These are phyloP conservation scores for Callospermophilus lateralis DNA, from an alignment of 2,113 vertebrate genomes.

Conservation along the genomic window DNA sequence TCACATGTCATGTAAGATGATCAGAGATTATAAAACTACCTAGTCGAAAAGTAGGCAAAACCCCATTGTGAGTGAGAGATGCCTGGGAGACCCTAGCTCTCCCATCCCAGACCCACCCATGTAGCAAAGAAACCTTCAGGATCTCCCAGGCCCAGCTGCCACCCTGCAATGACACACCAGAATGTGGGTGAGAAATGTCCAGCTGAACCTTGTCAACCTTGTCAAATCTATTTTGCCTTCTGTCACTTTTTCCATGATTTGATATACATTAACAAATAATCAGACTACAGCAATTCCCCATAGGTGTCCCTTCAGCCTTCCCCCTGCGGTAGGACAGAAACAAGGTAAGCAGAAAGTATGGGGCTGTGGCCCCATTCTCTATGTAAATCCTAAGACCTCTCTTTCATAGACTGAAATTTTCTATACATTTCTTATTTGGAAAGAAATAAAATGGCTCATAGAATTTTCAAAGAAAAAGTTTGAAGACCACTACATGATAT, in stretches of 20 bases:
- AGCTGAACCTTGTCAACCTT: background rate
- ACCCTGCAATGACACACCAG: fast-evolving
- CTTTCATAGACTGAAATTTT: background rate
- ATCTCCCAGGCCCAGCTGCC: background rate
- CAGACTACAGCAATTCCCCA: background rate
- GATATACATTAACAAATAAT: background rate
- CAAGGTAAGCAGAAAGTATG: background rate
- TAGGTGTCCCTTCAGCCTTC: background rate
- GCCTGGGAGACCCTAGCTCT: fast-evolving
- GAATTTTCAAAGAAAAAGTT: background rate
- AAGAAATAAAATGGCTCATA: background rate
- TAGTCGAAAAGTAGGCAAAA: background rate
- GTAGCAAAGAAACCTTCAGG: background rate
- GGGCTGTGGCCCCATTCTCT: background rate
- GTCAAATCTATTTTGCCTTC: background rate
- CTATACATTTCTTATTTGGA: background rate
- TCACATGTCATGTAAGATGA: background rate
- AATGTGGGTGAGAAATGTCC: background rate
- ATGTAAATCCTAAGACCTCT: background rate
- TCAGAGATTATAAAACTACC: background rate
- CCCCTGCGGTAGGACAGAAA: fast-evolving
- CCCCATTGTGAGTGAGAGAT: background rate
- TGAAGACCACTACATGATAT: background rate
- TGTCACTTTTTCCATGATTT: background rate
- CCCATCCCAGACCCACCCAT: background rate